Evolutionary conservation across 2,797 vertebrate genomes (phyloP).

Genomic region (Eidolon dupreanum): DNA sequence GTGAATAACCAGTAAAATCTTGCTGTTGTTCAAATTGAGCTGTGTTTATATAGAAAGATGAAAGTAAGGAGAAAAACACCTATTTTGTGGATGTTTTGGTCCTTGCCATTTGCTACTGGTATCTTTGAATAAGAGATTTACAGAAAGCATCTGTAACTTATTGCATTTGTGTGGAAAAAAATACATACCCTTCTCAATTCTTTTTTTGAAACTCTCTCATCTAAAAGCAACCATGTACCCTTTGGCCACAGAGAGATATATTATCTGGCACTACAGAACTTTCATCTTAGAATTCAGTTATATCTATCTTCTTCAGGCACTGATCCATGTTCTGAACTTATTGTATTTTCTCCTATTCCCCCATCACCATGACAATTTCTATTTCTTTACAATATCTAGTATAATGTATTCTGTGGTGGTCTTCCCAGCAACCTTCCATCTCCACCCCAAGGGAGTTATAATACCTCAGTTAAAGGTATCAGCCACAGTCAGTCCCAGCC

Average conservation of each 20-base stretch:
- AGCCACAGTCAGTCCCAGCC: not conserved
- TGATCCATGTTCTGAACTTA: not conserved
- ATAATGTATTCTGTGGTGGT: not conserved
- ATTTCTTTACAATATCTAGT: not conserved
- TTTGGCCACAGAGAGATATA: not conserved
- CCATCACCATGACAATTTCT: not conserved
- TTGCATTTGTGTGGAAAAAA: not conserved
- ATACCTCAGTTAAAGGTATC: not conserved
- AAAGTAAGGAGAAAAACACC: not conserved
- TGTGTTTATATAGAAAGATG: not conserved
- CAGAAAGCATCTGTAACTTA: not conserved
- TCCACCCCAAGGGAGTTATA: not conserved
- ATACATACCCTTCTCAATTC: not conserved
- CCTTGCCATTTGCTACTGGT: not conserved
- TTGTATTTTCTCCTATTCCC: not conserved
- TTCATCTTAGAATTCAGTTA: not conserved
- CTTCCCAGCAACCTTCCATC: not conserved
- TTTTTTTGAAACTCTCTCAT: not conserved
- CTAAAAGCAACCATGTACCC: not conserved
- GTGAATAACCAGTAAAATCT: not conserved
- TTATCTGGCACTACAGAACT: not conserved
- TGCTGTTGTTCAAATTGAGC: not conserved
- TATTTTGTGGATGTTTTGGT: not conserved
- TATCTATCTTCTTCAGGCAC: not conserved
- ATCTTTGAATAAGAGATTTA: not conserved